Evolutionary conservation across 2,797 vertebrate genomes (phyloP).

Genomic region (Cynodonichthys magdalenae): DNA sequence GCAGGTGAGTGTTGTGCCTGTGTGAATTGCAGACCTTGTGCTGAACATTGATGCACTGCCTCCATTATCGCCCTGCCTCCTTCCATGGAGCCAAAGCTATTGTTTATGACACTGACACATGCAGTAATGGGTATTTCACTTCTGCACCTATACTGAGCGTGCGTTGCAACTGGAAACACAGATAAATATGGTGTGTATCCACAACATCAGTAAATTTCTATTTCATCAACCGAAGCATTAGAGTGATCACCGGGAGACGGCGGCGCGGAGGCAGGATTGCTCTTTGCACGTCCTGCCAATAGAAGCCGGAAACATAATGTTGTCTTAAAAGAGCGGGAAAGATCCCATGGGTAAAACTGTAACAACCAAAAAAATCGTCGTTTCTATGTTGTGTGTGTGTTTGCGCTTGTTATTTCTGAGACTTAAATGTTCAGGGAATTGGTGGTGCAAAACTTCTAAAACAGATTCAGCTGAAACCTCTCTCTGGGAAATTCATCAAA

Average conservation of each 20-base stretch:
- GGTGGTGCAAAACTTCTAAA: slow-evolving; percentile 60
- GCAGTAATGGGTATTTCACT: slow-evolving; percentile 84
- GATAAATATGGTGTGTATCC: slow-evolving; percentile 79
- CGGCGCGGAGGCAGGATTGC: slow-evolving; percentile 27
- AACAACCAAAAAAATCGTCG: slow-evolving; percentile 29
- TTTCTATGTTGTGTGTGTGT: slow-evolving; percentile 7
- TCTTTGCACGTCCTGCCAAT: slow-evolving; percentile 32
- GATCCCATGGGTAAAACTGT: slow-evolving; percentile 52
- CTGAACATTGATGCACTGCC: slow-evolving; percentile 87
- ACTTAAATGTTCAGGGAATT: slow-evolving; percentile 63
- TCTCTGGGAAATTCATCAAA: slow-evolving; percentile 73
- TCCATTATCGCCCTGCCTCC: slow-evolving; percentile 83
- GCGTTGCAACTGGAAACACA: slow-evolving; percentile 77
- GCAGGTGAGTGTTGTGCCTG: slow-evolving; percentile 79
- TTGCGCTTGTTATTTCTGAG: slow-evolving; percentile 44
- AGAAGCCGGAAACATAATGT: slow-evolving; percentile 51
- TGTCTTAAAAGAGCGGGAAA: slow-evolving; percentile 49
- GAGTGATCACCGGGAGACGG: slow-evolving; percentile 63
- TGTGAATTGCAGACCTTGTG: slow-evolving; percentile 84
- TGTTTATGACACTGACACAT: slow-evolving; percentile 86
- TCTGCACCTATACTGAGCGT: slow-evolving; percentile 74
- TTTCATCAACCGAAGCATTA: slow-evolving; percentile 76
- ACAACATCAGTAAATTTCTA: slow-evolving; percentile 81
- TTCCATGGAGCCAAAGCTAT: slow-evolving; percentile 77
- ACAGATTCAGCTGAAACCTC: slow-evolving; percentile 57